A percentile compares a stretch with the other conserved stretches of the same genome.
phyloP scores from a whole-genome alignment of 1,140 invertebrate species.

The Oscheius sp. region DNA sequence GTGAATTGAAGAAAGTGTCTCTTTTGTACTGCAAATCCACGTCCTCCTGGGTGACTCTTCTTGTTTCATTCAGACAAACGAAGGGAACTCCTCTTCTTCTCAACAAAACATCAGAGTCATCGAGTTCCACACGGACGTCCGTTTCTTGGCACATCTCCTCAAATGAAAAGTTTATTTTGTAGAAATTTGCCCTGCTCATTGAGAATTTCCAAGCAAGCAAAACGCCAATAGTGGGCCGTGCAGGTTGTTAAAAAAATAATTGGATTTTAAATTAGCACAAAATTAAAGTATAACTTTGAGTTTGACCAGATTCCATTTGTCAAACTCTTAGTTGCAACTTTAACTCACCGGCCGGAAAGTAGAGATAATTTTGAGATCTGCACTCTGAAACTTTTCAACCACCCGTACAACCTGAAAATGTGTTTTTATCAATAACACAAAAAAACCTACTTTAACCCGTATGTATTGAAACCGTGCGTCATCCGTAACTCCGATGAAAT shows the following conservation, averaged over 20 bases:
- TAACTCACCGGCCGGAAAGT: slow-evolving; percentile 28
- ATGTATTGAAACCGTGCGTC: slow-evolving; percentile 45
- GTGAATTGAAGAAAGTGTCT: slow-evolving; percentile 17
- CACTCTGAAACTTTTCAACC: slow-evolving; percentile 34
- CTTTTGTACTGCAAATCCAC: neutral
- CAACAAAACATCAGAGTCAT: slow-evolving; percentile 24
- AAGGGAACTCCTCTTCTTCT: slow-evolving; percentile 36
- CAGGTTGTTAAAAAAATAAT: too few species aligned
- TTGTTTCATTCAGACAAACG: neutral
- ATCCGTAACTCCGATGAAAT: slow-evolving; percentile 40
- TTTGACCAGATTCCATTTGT: too few species aligned
- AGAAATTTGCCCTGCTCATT: too few species aligned
- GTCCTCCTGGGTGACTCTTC: slow-evolving; percentile 10
- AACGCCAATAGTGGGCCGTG: too few species aligned
- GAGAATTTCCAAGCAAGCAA: too few species aligned
- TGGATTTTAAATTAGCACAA: too few species aligned
- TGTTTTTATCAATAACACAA: neutral
- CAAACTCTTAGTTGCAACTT: too few species aligned
- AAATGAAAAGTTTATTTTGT: slow-evolving; percentile 2
- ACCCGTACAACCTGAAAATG: slow-evolving; percentile 30
- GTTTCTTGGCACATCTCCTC: neutral
- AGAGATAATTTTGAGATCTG: slow-evolving; percentile 40
- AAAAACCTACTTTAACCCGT: slow-evolving; percentile 41
- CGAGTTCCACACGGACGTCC: neutral
- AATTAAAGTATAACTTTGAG: too few species aligned